A percentile compares a stretch with the other conserved stretches of the same genome.
phyloP scores from a whole-genome alignment of 2,888 invertebrate genomes.

The Pterostichus niger region DNA sequence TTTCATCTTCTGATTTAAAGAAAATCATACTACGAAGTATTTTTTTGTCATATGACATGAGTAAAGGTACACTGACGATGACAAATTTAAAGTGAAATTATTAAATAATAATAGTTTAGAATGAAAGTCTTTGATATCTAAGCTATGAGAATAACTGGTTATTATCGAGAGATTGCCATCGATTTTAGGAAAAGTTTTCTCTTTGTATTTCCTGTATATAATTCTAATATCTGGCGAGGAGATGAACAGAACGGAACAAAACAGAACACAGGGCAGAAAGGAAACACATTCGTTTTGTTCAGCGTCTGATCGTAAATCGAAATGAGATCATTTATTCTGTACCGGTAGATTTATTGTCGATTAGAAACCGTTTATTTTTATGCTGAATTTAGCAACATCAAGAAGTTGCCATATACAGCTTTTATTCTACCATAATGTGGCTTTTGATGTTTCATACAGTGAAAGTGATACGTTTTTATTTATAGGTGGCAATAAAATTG shows the following conservation, averaged over 20 bases:
- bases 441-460: constrained; percentile 42
- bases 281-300: neutral
- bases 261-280: neutral
- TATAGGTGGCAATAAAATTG: constrained; percentile 55
- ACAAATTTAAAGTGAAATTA: too few relatives aligned
- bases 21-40: too few relatives aligned
- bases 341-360: constrained; percentile 41
- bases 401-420: neutral
- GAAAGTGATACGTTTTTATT: constrained; percentile 58
- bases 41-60: too few relatives aligned
- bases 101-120: too few relatives aligned
- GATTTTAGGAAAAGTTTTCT: too few relatives aligned
- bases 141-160: too few relatives aligned
- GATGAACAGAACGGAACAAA: neutral
- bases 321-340: constrained; percentile 44
- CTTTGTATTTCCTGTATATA: too few relatives aligned
- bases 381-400: constrained; percentile 43
- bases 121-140: too few relatives aligned
- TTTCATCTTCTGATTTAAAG: too few relatives aligned
- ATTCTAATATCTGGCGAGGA: too few relatives aligned
- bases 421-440: constrained; percentile 27
- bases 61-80: too few relatives aligned
- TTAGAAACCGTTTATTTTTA: constrained; percentile 52
- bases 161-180: too few relatives aligned
- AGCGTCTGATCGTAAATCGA: constrained; percentile 31